Conservation (phyloP, 2,113 vertebrate genomes). For the Lophius piscatorius region DNA sequence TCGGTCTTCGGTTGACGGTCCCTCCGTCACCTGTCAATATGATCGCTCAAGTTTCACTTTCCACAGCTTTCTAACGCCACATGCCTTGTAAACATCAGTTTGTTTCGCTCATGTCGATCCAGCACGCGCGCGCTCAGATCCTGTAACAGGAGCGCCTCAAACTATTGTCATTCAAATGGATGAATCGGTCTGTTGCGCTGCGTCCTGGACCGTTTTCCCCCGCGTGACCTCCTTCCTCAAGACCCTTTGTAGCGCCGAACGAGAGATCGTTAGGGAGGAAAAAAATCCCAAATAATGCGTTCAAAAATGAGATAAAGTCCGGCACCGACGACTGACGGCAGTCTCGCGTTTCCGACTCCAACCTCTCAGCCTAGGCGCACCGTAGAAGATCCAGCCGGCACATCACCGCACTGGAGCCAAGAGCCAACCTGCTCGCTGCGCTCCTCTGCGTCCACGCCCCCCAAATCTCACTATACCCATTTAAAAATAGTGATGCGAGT, state of each 20-base stretch:
- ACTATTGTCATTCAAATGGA: constrained; percentile 47
- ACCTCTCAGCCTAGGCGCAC: constrained; percentile 33
- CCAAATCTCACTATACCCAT: constrained; percentile 48
- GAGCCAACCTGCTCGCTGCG: constrained; percentile 59
- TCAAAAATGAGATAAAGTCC: neutral
- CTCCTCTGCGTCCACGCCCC: constrained; percentile 72
- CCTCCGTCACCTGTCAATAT: constrained; percentile 57
- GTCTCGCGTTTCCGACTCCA: constrained; percentile 27
- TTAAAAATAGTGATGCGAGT: constrained; percentile 69
- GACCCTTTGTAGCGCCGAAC: constrained; percentile 9
- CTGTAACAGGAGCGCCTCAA: constrained; percentile 3
- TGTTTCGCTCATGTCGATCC: neutral
- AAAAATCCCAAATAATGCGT: neutral
- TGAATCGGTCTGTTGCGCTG: constrained; percentile 14
- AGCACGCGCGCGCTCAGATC: constrained; percentile 15
- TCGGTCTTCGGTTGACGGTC: constrained; percentile 5
- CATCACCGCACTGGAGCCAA: constrained; percentile 57
- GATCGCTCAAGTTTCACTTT: constrained; percentile 31
- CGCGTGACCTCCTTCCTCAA: constrained; percentile 3
- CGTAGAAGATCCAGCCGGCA: constrained; percentile 47
- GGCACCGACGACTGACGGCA: neutral
- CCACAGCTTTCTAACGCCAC: constrained; percentile 22
- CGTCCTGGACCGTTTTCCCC: constrained; percentile 1
- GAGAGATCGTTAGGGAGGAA: neutral
- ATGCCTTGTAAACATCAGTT: constrained; percentile 6